These are phyloP conservation scores for Lacanobia oleracea DNA, from an alignment of 2,888 invertebrate species.

Conservation along the genomic window DNA sequence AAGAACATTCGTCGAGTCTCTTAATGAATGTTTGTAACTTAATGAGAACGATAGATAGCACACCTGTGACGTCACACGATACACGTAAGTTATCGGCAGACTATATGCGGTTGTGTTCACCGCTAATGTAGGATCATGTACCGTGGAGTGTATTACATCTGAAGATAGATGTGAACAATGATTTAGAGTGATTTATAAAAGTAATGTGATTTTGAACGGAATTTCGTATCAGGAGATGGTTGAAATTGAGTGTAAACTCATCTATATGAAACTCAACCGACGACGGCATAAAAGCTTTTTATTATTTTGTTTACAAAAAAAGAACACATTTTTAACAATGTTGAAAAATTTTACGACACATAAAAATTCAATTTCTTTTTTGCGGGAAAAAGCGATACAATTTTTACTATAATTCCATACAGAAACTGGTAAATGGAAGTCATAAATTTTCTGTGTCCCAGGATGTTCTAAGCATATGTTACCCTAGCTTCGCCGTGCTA, in stretches of 20 bases:
- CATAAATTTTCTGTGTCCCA: conserved; percentile 63
- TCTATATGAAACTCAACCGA: not conserved
- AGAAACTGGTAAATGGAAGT: conserved; percentile 54
- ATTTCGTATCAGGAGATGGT: too few species aligned
- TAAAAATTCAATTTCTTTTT: conserved; percentile 46
- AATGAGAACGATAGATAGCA: conserved; percentile 16
- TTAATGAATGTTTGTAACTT: conserved; percentile 33
- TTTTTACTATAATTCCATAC: conserved; percentile 39
- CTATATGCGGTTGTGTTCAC: conserved; percentile 8
- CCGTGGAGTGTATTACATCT: not conserved
- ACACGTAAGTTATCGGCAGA: conserved; percentile 22
- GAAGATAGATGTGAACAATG: conserved; percentile 6
- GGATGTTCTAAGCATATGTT: conserved; percentile 60
- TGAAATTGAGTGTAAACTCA: not conserved
- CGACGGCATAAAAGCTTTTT: not conserved
- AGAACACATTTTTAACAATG: conserved; percentile 6
- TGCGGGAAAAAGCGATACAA: conserved; percentile 18
- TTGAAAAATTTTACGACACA: conserved; percentile 22
- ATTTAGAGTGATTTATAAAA: not conserved
- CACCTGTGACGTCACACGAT: conserved; percentile 45
- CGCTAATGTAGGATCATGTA: conserved; percentile 5
- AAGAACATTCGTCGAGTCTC: not conserved
- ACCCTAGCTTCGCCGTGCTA: conserved; percentile 67
- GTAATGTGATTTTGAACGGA: not conserved
- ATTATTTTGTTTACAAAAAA: conserved; percentile 1